A percentile compares a stretch with the other conserved stretches of the same genome.
Conservation (phyloP, 37 sponge, comb jelly and placozoan species). For the Diacarnus erythraeanus region DNA sequence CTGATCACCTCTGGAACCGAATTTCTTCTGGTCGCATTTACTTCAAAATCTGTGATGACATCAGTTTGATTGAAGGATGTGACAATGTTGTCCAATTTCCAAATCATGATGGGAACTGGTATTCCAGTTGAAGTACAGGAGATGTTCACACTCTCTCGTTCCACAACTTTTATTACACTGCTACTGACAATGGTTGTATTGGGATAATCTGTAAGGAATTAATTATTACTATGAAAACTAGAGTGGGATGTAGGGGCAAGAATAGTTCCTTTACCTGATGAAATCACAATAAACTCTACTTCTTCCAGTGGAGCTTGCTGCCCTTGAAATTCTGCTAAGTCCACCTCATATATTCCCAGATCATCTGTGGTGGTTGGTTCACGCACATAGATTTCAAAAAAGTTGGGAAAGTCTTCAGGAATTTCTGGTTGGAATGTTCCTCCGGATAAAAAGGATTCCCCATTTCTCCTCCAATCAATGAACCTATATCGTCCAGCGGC, state of each 20-base stretch:
- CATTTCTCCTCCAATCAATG: constrained; percentile 20
- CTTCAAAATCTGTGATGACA: not conserved
- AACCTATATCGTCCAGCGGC: constrained; percentile 25
- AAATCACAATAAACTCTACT: constrained; percentile 10
- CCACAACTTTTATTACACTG: not conserved
- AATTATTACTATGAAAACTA: not conserved
- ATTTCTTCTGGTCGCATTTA: not conserved
- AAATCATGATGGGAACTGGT: constrained; percentile 46
- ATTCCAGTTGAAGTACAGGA: constrained; percentile 32
- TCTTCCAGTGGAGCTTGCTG: not conserved
- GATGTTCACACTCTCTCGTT: constrained; percentile 26
- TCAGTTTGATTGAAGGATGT: constrained; percentile 14
- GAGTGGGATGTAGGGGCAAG: not conserved
- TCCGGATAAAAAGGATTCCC: not conserved
- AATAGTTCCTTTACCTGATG: constrained; percentile 5
- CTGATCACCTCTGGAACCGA: not conserved
- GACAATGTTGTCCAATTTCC: constrained; percentile 1
- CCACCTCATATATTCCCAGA: constrained; percentile 15
- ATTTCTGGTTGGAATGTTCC: not conserved
- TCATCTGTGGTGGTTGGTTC: constrained; percentile 19
- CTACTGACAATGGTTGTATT: not conserved
- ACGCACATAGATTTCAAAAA: constrained; percentile 36
- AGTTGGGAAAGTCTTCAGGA: constrained; percentile 5
- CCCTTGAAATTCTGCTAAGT: too few relatives aligned
- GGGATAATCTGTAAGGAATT: not conserved